These are phyloP conservation scores for Branchellion lobata DNA, from an alignment of 2,888 invertebrate species.

Conservation along the genomic window DNA sequence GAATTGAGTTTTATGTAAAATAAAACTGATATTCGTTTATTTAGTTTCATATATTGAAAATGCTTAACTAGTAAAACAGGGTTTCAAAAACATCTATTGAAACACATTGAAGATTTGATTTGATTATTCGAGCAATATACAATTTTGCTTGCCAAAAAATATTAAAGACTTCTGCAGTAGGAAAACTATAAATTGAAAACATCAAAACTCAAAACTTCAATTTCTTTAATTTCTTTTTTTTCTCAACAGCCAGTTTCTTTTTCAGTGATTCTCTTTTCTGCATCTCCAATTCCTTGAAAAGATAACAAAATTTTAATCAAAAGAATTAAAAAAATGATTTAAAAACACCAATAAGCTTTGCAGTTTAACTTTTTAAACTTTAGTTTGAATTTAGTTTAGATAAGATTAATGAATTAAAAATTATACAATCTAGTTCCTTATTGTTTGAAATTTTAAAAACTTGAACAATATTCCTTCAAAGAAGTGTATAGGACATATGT, in stretches of 20 bases:
- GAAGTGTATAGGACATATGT: too few species aligned
- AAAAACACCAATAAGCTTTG: too few species aligned
- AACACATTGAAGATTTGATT: too few species aligned
- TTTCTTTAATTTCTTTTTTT: slow-evolving; percentile 15
- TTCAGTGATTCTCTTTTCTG: slow-evolving; percentile 7
- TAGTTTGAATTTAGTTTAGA: not conserved
- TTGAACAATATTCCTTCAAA: too few species aligned
- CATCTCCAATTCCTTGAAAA: slow-evolving; percentile 10
- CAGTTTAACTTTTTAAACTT: not conserved
- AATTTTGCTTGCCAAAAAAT: too few species aligned
- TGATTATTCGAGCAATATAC: too few species aligned
- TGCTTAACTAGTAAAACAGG: too few species aligned
- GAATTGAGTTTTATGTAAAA: too few species aligned
- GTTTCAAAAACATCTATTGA: too few species aligned
- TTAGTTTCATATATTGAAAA: too few species aligned
- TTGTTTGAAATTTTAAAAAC: not conserved
- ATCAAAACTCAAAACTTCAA: not conserved
- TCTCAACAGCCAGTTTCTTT: slow-evolving; percentile 7
- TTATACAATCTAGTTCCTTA: not conserved
- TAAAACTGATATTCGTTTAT: too few species aligned
- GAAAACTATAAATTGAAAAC: not conserved
- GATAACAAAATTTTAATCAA: not conserved
- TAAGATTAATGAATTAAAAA: not conserved
- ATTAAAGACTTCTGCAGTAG: not conserved
- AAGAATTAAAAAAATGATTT: not conserved